Conservation (phyloP, 2,888 invertebrate species). For the Cheilosia urbana region DNA sequence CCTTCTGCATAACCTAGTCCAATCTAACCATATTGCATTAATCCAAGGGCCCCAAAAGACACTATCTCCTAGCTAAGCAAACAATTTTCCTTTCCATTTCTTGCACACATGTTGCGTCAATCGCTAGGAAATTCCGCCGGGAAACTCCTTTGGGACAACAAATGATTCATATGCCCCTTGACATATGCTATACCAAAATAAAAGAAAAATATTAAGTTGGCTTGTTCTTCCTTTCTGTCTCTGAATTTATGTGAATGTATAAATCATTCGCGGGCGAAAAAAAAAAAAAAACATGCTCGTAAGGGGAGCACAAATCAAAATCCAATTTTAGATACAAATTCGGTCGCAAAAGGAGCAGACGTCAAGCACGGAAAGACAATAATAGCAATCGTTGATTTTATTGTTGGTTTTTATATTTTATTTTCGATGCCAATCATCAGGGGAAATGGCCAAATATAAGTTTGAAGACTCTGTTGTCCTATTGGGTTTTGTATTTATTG, state of each 20-base stretch:
- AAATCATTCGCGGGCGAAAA: conserved; percentile 33
- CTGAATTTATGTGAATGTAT: conserved; percentile 41
- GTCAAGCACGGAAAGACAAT: background rate
- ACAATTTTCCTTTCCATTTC: too few species aligned
- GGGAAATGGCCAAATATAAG: conserved; percentile 17
- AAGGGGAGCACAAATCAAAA: conserved; percentile 41
- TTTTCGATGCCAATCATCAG: background rate
- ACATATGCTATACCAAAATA: conserved; percentile 21
- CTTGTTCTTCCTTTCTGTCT: background rate
- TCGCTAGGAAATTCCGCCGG: conserved; percentile 3
- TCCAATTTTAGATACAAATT: conserved; percentile 39
- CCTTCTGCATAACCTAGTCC: too few species aligned
- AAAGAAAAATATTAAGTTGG: conserved; percentile 41
- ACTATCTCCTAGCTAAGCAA: too few species aligned
- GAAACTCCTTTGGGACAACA: background rate
- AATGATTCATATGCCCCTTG: conserved; percentile 12
- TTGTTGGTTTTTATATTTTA: conserved; percentile 21
- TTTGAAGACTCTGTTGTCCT: background rate
- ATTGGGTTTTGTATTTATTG: conserved; percentile 6
- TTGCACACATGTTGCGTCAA: conserved; percentile 3
- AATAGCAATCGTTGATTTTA: conserved; percentile 41
- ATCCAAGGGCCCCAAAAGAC: too few species aligned
- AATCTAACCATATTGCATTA: too few species aligned
- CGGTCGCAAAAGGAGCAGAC: conserved; percentile 6
- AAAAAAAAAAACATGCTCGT: background rate